These are phyloP conservation scores for Daubentonia madagascariensis DNA, from an alignment of 2,113 vertebrate species.

Conservation along the genomic window DNA sequence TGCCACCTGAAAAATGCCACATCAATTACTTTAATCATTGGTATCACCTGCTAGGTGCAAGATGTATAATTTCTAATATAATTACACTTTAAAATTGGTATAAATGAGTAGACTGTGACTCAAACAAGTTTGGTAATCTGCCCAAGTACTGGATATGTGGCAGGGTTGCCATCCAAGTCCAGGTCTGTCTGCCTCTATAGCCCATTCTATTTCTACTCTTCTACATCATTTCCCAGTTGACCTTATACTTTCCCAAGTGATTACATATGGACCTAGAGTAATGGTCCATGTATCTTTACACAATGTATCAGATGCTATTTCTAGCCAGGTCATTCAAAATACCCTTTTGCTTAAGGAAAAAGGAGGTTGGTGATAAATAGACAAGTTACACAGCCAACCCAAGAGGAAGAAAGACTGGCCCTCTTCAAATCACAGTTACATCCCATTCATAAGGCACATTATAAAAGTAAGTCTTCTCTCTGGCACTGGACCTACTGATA, in stretches of 20 bases:
- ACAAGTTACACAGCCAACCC: background rate
- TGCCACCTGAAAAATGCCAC: background rate
- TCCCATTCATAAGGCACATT: background rate
- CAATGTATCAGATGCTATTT: background rate
- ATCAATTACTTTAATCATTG: background rate
- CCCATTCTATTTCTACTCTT: background rate
- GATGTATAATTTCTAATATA: background rate
- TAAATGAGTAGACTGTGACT: background rate
- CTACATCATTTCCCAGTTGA: background rate
- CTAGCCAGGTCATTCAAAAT: background rate
- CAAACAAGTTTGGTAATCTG: background rate
- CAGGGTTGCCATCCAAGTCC: background rate
- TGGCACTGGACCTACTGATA: background rate
- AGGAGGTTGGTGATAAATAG: accelerated
- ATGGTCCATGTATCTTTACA: background rate
- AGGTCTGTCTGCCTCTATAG: background rate
- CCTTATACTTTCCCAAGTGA: background rate
- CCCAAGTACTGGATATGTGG: background rate
- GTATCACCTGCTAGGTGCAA: background rate
- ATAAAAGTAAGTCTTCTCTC: background rate
- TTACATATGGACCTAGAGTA: background rate
- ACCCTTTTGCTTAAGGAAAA: background rate
- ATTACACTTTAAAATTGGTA: background rate
- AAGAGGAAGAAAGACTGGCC: background rate
- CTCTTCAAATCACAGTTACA: background rate